Evolutionary conservation across 2,888 invertebrate species (phyloP).

Genomic region (Prosapia bicincta): DNA sequence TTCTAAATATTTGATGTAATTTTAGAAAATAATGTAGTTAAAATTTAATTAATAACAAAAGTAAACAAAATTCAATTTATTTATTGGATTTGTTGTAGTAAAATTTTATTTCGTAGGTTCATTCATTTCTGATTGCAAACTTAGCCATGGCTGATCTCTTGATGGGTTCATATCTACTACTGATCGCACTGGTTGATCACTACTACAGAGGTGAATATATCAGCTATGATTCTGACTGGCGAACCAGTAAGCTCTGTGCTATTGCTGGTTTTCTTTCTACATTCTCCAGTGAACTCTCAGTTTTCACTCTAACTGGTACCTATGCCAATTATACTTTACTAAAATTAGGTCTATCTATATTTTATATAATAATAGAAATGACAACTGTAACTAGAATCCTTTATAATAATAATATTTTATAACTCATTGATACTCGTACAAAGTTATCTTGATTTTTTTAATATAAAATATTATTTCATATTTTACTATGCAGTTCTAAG

Average conservation of each 20-base stretch:
- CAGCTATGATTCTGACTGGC: constrained; percentile 44
- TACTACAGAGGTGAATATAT: constrained; percentile 49
- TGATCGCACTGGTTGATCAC: constrained; percentile 45
- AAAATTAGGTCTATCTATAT: no score
- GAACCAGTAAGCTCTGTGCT: constrained; percentile 43
- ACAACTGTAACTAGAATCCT: no score
- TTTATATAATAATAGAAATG: no score
- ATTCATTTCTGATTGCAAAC: constrained; percentile 48
- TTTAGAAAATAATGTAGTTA: no score
- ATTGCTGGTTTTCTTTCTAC: constrained; percentile 46
- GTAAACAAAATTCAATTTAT: neutral
- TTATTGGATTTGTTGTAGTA: neutral
- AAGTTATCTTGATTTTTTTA: no score
- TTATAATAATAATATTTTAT: no score
- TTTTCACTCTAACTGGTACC: constrained; percentile 45
- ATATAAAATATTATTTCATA: no score
- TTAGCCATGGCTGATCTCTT: constrained; percentile 46
- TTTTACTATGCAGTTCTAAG: no score
- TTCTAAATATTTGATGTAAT: no score
- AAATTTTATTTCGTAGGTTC: constrained; percentile 43
- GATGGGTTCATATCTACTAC: constrained; percentile 46
- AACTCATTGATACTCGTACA: no score
- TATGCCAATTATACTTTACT: no score
- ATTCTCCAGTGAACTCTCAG: constrained; percentile 46
- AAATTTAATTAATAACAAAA: neutral